Evolutionary conservation across 2,888 invertebrate genomes (phyloP), one percentile per base, ranked within the genome.

Genomic region (Leptopilina syphax): DNA sequence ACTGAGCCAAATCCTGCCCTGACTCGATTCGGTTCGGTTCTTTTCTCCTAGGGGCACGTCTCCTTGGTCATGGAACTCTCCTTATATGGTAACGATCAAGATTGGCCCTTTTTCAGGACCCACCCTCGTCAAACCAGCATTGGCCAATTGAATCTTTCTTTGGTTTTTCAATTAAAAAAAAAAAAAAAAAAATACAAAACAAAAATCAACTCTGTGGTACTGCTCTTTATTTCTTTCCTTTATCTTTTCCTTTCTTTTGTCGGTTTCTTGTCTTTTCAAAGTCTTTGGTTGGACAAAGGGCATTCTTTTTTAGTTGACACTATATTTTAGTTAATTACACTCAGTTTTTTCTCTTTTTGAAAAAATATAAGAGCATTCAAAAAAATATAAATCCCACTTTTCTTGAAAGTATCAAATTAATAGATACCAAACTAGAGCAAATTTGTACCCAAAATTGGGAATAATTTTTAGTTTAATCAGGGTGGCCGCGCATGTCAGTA

Each of bases 41-140:
- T 73, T 73, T 73, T 57, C 27, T 70, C 57, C 73, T 57, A 57
- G 73, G 68, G 73, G 68, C 27, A 70, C 70, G 34, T 73, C 73
- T 73, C 41, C 41, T 57, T 73, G 73, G 73, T 57, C 41, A 18
- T 73, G 54, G 54, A 63, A 24, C 18, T 63, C 63, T 63, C 63
- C 63, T 57, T 73, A 73, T 73, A 73, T 34, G 73, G 73, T 57
- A 73, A n/a, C 12, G 73, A 73, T 73, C 73, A 73, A 73, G 73
- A 73, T 73, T 73, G 41, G 27, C 34, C 73, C 73, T 73, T 60
- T 34, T 34, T 57, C 57, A 34, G 57, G 41, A 73, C 41, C 73
- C 73, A 73, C 73, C 73, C 73, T 73, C 73, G 57, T 73, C 57
- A 73, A 73, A 44, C 44, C 8, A 41, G 8, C 73, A 73, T 9